Evolutionary conservation across 2,888 invertebrate species (phyloP).

Genomic region (Drosophila colorata): DNA sequence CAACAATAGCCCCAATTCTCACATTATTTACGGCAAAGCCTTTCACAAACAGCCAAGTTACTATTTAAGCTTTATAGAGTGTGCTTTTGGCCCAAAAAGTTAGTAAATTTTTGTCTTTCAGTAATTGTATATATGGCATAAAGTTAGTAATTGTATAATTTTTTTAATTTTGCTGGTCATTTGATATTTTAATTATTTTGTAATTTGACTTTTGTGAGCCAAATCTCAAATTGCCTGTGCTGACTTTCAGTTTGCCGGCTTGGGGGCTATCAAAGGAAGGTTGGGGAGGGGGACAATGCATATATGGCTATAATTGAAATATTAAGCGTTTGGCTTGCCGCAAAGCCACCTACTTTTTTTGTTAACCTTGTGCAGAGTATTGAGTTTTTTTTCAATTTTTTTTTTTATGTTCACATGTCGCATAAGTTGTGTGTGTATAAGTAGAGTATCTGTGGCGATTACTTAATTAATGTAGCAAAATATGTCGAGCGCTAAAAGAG

Average conservation of each 20-base stretch:
- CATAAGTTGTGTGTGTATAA: conserved; percentile 1
- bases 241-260: conserved; percentile 69
- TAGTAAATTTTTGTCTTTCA: conserved; percentile 8
- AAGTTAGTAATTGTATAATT: conserved; percentile 10
- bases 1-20: conserved; percentile 67
- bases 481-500: conserved; percentile 20
- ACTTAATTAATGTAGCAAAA: conserved; percentile 20
- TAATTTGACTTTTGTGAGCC: conserved; percentile 49
- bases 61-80: conserved; percentile 28
- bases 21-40: conserved; percentile 56
- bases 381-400: conserved; percentile 48
- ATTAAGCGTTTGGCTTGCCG: conserved; percentile 45
- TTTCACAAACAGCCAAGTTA: conserved; percentile 56
- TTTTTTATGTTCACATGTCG: no score
- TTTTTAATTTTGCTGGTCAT: conserved; percentile 40
- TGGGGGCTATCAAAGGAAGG: background rate
- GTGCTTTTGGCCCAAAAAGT: conserved; percentile 17
- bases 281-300: background rate
- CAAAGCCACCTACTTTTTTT: conserved; percentile 71
- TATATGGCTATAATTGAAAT: conserved; percentile 37
- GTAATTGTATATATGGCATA: conserved; percentile 13
- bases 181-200: conserved; percentile 68
- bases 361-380: conserved; percentile 71
- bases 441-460: conserved; percentile 19
- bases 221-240: conserved; percentile 65